Conservation (phyloP, 2,888 invertebrate species). For the Leistus spinibarbis region DNA sequence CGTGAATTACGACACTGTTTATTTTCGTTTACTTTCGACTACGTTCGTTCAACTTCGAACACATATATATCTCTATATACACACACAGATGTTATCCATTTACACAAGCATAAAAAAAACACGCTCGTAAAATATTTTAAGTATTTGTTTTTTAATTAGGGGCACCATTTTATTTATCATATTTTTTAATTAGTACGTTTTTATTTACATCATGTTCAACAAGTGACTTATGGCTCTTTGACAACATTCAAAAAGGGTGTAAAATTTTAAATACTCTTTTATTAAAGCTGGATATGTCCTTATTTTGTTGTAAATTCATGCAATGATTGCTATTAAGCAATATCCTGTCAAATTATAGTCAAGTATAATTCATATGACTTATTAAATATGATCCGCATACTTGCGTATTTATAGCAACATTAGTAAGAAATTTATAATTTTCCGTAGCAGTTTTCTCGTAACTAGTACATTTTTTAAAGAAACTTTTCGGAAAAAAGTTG, state of each 20-base stretch:
- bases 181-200: constrained; percentile 42
- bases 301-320: no score
- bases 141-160: constrained; percentile 46
- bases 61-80: not conserved
- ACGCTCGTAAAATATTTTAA: constrained; percentile 44
- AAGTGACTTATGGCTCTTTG: not conserved
- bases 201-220: constrained; percentile 22
- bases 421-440: no score
- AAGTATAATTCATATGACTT: no score
- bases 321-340: no score
- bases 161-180: constrained; percentile 44
- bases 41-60: not conserved
- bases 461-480: no score
- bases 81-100: constrained; percentile 41
- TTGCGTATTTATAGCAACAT: no score
- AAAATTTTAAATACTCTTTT: not conserved
- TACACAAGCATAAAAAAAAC: constrained; percentile 34
- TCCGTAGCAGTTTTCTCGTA: no score
- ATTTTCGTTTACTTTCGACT: constrained; percentile 8
- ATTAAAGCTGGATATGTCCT: no score
- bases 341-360: no score
- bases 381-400: no score
- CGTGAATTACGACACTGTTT: constrained; percentile 28
- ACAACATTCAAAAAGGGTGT: not conserved
- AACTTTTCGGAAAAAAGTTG: no score